A percentile compares a stretch with the other conserved stretches of the same genome.
Evolutionary conservation across 1,140 invertebrate species (phyloP).

Genomic region (Pseudomyrmex cubaensis): DNA sequence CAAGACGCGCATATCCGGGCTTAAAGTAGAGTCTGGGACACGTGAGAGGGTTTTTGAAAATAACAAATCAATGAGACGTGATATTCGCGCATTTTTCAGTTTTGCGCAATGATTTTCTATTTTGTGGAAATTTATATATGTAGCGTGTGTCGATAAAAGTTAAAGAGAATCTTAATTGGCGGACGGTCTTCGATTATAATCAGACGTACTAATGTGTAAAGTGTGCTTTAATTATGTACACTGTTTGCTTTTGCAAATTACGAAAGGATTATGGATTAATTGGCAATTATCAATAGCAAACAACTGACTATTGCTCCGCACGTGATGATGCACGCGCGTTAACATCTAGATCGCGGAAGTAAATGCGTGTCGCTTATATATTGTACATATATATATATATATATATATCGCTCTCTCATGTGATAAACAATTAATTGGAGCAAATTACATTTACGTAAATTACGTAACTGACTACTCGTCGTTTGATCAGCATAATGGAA

Average conservation of each 20-base stretch:
- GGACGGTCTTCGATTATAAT: slow-evolving; percentile 2
- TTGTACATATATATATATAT: too few species aligned
- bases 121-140: background rate
- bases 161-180: background rate
- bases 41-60: background rate
- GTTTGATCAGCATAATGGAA: slow-evolving; percentile 48
- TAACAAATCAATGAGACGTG: background rate
- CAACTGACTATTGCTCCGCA: slow-evolving; percentile 17
- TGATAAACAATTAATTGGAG: slow-evolving; percentile 39
- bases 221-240: slow-evolving; percentile 40
- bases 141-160: background rate
- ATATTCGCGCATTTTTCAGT: background rate
- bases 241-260: slow-evolving; percentile 35
- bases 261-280: slow-evolving; percentile 57
- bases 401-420: too few species aligned
- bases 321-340: background rate
- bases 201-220: background rate
- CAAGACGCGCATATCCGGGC: background rate
- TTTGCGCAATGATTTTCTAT: background rate
- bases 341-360: background rate
- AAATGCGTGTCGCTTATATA: background rate
- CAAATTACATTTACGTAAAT: slow-evolving; percentile 48
- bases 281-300: slow-evolving; percentile 53
- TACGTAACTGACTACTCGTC: slow-evolving; percentile 21
- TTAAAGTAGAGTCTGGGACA: too few species aligned